Percentiles rank a stretch among this genome's conserved stretches.
Conservation (phyloP, 1,140 invertebrate genomes). For the Brachystomella parvula region DNA sequence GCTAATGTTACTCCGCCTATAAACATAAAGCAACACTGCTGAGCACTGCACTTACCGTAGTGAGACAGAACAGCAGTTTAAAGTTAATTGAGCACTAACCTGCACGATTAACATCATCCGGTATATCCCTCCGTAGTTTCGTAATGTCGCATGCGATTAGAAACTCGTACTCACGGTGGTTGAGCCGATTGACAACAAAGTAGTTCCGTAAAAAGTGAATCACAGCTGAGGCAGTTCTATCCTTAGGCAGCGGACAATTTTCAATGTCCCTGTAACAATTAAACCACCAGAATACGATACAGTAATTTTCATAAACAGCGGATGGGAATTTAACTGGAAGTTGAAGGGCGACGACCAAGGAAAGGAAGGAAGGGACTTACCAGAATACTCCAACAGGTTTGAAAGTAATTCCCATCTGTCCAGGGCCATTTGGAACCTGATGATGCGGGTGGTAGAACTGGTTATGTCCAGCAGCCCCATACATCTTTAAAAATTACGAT, state of each 20-base stretch:
- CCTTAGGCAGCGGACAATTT: constrained; percentile 12
- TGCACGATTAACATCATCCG: neutral
- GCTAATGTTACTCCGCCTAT: constrained; percentile 59
- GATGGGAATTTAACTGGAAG: neutral
- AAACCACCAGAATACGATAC: neutral
- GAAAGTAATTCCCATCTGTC: no score
- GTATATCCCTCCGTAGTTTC: neutral
- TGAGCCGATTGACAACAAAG: constrained; percentile 10
- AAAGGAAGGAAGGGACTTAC: neutral
- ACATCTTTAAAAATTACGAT: no score
- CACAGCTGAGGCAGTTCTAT: neutral
- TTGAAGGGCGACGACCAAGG: neutral
- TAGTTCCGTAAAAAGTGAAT: neutral
- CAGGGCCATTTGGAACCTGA: no score
- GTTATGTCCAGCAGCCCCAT: no score
- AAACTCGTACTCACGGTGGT: constrained; percentile 13
- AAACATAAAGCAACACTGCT: neutral
- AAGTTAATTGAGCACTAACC: constrained; percentile 1
- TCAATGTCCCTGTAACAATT: constrained; percentile 15
- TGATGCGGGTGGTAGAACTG: no score
- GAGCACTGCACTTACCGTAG: neutral
- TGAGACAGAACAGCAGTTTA: neutral
- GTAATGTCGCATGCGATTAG: constrained; percentile 12
- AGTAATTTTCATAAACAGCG: neutral
- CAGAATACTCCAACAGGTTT: constrained; percentile 9